Conservation (phyloP, 1,140 invertebrate genomes). For the Panonychus citri region DNA sequence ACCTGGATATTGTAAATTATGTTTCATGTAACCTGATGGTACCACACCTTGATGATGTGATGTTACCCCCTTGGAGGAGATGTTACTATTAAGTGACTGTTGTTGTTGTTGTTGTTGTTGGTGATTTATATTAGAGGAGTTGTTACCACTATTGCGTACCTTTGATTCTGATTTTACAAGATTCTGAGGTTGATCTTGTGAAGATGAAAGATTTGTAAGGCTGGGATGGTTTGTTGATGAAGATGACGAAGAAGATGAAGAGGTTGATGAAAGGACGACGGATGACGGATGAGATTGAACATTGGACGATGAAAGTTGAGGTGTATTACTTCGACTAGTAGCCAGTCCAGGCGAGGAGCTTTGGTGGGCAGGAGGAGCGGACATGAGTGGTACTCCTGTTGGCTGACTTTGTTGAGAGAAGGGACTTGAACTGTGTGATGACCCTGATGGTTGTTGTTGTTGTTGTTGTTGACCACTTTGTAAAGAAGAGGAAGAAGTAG, state of each 20-base stretch:
- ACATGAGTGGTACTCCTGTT: background rate
- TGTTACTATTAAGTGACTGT: background rate
- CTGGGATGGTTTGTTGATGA: too few species aligned
- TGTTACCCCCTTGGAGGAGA: too few species aligned
- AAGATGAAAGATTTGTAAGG: background rate
- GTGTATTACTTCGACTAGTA: background rate
- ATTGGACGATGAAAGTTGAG: background rate
- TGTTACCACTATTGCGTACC: background rate
- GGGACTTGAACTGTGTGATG: too few species aligned
- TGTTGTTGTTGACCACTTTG: background rate
- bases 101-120: background rate
- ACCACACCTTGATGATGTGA: background rate
- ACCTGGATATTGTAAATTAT: too few species aligned
- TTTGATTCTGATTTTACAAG: conserved; percentile 1
- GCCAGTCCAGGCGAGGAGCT: background rate
- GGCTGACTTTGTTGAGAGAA: background rate
- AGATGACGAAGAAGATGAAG: too few species aligned
- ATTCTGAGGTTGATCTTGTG: background rate
- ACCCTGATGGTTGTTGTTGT: too few species aligned
- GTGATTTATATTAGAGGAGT: background rate
- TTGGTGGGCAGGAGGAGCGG: background rate
- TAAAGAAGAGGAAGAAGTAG: background rate
- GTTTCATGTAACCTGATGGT: too few species aligned
- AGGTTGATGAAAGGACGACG: too few species aligned
- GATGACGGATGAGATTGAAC: too few species aligned